A percentile compares a stretch with the other conserved stretches of the same genome.
phyloP scores from a whole-genome alignment of 2,797 vertebrate species.

The Melopsittacus undulatus region DNA sequence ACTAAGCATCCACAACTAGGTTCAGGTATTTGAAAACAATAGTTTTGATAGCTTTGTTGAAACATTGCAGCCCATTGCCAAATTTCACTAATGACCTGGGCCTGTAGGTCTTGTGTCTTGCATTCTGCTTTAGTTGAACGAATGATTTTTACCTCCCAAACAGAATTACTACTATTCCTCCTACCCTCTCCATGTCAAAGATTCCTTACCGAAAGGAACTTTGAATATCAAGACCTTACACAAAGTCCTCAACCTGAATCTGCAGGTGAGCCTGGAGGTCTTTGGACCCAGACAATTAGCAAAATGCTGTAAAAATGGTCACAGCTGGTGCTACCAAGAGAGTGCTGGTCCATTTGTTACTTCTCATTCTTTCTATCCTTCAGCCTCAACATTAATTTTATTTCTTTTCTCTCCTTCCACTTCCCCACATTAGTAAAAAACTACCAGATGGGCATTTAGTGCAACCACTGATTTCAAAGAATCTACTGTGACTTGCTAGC shows the following conservation, averaged over 20 bases:
- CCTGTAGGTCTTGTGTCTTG: neutral
- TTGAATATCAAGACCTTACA: neutral
- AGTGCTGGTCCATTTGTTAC: neutral
- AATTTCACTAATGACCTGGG: neutral
- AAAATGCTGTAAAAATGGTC: neutral
- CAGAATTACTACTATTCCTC: neutral
- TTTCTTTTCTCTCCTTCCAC: neutral
- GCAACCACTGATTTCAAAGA: neutral
- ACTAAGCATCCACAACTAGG: neutral
- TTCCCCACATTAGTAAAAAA: neutral
- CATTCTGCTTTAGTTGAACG: neutral
- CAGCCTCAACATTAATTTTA: neutral
- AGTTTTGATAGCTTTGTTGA: neutral
- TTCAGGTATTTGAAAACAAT: neutral
- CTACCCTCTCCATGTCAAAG: fast-evolving
- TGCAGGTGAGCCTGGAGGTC: neutral
- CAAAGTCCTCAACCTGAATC: neutral
- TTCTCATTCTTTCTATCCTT: neutral
- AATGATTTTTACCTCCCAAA: neutral
- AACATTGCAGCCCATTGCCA: neutral
- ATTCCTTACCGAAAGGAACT: neutral
- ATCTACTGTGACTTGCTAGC: neutral
- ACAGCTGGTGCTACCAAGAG: neutral
- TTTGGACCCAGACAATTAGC: neutral
- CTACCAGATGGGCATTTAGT: neutral